Conservation (phyloP, 1,140 invertebrate genomes). For the Penaeus vannamei region DNA sequence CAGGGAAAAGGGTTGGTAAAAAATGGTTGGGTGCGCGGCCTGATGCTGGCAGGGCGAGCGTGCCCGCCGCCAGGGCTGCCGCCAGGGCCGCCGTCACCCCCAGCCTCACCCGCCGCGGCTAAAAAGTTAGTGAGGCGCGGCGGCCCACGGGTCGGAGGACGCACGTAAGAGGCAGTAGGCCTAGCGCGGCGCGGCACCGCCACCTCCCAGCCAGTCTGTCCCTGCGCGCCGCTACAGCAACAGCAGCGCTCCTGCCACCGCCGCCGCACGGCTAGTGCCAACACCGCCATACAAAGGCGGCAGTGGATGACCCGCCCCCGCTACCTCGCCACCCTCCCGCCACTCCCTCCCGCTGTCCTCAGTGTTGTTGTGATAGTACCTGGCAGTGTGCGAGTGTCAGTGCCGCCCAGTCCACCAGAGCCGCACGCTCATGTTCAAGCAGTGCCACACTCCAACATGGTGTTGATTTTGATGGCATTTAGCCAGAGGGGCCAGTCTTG, state of each 20-base stretch:
- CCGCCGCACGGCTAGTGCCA: conserved; percentile 51
- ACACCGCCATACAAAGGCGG: conserved; percentile 50
- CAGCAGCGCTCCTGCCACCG: conserved; percentile 26
- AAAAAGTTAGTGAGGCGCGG: conserved; percentile 57
- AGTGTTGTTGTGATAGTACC: conserved; percentile 22
- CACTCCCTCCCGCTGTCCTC: not conserved
- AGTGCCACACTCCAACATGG: conserved; percentile 33
- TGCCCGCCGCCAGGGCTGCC: conserved; percentile 23
- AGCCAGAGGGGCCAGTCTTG: conserved; percentile 26
- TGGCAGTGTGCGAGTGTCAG: not conserved
- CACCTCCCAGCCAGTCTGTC: conserved; percentile 53
- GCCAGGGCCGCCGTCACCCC: conserved; percentile 20
- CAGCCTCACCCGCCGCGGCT: conserved; percentile 39
- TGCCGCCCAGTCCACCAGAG: conserved; percentile 25
- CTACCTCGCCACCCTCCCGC: not conserved
- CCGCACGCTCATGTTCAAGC: not conserved
- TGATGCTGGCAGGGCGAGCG: conserved; percentile 42
- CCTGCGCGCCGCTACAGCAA: conserved; percentile 58
- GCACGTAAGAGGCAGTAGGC: conserved; percentile 47
- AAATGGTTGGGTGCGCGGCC: conserved; percentile 54
- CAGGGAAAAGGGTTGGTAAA: conserved; percentile 58
- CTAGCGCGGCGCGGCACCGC: conserved; percentile 59
- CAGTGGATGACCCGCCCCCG: conserved; percentile 37
- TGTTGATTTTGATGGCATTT: conserved; percentile 42
- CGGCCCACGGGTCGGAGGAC: conserved; percentile 32